These are phyloP conservation scores for Lasioglossum zephyrum DNA, from an alignment of 2,888 invertebrate species.

Conservation along the genomic window DNA sequence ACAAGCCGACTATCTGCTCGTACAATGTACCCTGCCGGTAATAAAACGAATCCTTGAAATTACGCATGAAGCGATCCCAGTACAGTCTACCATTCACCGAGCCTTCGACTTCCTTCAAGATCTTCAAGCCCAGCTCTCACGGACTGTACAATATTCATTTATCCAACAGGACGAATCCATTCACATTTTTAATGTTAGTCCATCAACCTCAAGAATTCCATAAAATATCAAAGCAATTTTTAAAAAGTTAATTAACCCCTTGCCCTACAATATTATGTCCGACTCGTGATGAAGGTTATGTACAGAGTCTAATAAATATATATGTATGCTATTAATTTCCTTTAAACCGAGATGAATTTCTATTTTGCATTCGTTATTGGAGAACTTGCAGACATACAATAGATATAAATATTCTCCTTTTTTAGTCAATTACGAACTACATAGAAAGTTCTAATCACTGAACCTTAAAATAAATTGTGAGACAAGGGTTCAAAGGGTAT, in stretches of 20 bases:
- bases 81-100: not conserved
- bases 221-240: not conserved
- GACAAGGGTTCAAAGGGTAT: not conserved
- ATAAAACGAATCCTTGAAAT: constrained; percentile 65
- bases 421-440: too few relatives aligned
- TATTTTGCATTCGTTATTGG: too few relatives aligned
- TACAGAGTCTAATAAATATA: too few relatives aligned
- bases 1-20: constrained; percentile 51
- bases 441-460: too few relatives aligned
- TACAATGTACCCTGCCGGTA: constrained; percentile 46
- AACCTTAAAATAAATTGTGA: too few relatives aligned
- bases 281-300: too few relatives aligned
- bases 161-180: not conserved
- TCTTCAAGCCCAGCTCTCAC: not conserved
- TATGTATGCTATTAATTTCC: too few relatives aligned
- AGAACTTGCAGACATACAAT: too few relatives aligned
- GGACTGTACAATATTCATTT: not conserved
- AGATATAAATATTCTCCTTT: too few relatives aligned
- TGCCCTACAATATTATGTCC: too few relatives aligned
- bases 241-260: not conserved
- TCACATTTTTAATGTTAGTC: not conserved
- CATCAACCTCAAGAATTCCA: not conserved
- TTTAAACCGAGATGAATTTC: too few relatives aligned
- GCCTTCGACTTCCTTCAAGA: not conserved
- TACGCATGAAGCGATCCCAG: constrained; percentile 35